Conservation (phyloP, 1,140 invertebrate species). For the Glossosoma conforme region DNA sequence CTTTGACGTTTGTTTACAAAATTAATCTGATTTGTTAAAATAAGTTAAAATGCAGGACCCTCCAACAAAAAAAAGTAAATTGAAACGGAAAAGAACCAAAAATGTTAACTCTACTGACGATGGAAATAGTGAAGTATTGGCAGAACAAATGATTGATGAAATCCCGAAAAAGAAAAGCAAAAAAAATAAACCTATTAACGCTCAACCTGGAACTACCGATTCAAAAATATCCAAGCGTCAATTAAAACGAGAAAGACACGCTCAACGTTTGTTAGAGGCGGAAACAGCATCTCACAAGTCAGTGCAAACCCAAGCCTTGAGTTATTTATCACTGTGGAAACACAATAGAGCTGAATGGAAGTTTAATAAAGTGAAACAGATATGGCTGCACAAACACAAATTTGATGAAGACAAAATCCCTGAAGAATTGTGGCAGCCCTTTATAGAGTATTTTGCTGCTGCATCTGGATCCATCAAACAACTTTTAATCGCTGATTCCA, state of each 20-base stretch:
- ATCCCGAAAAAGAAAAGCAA: slow-evolving; percentile 37
- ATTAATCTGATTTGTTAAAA: too few species aligned
- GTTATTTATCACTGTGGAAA: slow-evolving; percentile 65
- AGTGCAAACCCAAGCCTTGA: slow-evolving; percentile 48
- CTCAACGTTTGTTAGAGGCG: slow-evolving; percentile 40
- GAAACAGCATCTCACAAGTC: slow-evolving; percentile 40
- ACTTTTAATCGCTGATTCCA: slow-evolving; percentile 55
- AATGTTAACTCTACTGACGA: background rate
- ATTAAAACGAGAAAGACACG: slow-evolving; percentile 45
- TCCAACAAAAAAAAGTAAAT: slow-evolving; percentile 16
- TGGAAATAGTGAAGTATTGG: slow-evolving; percentile 3
- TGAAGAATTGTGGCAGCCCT: slow-evolving; percentile 54
- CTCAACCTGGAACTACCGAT: slow-evolving; percentile 33
- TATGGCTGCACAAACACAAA: slow-evolving; percentile 67
- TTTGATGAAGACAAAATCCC: slow-evolving; percentile 55
- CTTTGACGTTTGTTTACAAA: too few species aligned
- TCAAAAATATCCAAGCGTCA: slow-evolving; percentile 47
- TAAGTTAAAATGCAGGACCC: too few species aligned
- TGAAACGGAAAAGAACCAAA: too few species aligned
- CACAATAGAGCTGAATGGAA: slow-evolving; percentile 65
- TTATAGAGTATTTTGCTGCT: slow-evolving; percentile 66
- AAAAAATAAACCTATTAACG: slow-evolving; percentile 34
- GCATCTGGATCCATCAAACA: slow-evolving; percentile 60
- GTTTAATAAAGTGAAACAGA: slow-evolving; percentile 69
- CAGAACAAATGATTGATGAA: slow-evolving; percentile 33